A percentile compares a stretch with the other conserved stretches of the same genome.
These are phyloP conservation scores for Brotogeris chrysoptera DNA, from an alignment of 2,797 vertebrate species.

Conservation along the genomic window DNA sequence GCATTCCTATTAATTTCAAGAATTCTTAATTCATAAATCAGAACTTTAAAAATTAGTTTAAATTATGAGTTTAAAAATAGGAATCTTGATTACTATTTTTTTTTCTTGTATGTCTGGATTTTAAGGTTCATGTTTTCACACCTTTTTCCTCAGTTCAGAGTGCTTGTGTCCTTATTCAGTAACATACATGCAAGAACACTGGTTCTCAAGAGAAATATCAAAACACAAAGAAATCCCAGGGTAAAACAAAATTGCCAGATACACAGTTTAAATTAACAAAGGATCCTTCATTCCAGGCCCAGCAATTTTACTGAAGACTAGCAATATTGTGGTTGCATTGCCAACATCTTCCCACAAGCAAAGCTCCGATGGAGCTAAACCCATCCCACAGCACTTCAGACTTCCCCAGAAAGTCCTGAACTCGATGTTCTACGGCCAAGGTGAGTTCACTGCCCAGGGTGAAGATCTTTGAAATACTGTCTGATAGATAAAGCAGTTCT, in stretches of 20 bases:
- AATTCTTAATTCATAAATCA: neutral
- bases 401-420: neutral
- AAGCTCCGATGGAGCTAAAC: neutral
- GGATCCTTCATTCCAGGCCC: neutral
- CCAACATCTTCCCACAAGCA: neutral
- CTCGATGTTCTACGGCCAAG: rapidly evolving
- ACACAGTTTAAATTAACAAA: neutral
- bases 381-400: neutral
- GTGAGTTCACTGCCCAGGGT: neutral
- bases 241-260: neutral
- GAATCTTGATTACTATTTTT: neutral
- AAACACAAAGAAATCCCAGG: neutral
- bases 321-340: neutral
- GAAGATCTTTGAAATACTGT: neutral
- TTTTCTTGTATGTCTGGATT: neutral
- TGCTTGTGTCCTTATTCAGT: neutral
- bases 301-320: neutral
- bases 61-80: neutral
- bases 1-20: neutral
- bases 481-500: neutral
- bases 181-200: neutral
- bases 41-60: neutral
- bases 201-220: neutral
- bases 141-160: neutral
- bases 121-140: neutral